Percentiles rank a stretch among this genome's conserved stretches.
These are phyloP conservation scores for Podarcis lilfordi DNA, from an alignment of 2,797 vertebrate species.

Conservation along the genomic window DNA sequence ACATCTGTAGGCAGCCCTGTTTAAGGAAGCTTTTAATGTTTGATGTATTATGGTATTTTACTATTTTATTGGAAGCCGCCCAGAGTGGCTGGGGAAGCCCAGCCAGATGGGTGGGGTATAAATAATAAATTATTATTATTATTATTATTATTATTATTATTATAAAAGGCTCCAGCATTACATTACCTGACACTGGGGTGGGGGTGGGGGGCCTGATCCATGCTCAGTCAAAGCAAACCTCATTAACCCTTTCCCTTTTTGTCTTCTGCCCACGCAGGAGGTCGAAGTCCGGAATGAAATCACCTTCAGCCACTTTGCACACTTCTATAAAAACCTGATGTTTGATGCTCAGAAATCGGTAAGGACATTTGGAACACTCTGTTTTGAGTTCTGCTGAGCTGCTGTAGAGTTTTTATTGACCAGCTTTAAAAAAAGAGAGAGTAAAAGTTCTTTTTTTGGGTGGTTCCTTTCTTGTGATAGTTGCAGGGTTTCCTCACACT, in stretches of 20 bases:
- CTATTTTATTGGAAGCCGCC: too few relatives aligned
- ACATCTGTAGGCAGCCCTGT: too few relatives aligned
- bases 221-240: too few relatives aligned
- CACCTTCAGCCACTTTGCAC: constrained; percentile 84
- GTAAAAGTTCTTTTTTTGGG: not conserved
- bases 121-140: too few relatives aligned
- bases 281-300: constrained; percentile 85
- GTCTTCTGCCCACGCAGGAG: constrained; percentile 74
- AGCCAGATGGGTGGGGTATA: too few relatives aligned
- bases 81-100: too few relatives aligned
- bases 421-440: not conserved
- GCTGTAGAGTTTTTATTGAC: not conserved
- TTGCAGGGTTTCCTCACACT: not conserved
- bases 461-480: not conserved
- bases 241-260: not conserved
- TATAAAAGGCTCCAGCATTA: not conserved
- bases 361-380: constrained; percentile 51
- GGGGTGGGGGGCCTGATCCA: not conserved
- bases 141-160: too few relatives aligned
- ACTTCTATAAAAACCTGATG: constrained; percentile 90
- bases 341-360: constrained; percentile 88
- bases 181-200: too few relatives aligned
- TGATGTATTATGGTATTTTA: too few relatives aligned
- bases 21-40: too few relatives aligned
- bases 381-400: not conserved